phyloP scores from a whole-genome alignment of 2,113 vertebrate genomes.

The Tetrax tetrax region DNA sequence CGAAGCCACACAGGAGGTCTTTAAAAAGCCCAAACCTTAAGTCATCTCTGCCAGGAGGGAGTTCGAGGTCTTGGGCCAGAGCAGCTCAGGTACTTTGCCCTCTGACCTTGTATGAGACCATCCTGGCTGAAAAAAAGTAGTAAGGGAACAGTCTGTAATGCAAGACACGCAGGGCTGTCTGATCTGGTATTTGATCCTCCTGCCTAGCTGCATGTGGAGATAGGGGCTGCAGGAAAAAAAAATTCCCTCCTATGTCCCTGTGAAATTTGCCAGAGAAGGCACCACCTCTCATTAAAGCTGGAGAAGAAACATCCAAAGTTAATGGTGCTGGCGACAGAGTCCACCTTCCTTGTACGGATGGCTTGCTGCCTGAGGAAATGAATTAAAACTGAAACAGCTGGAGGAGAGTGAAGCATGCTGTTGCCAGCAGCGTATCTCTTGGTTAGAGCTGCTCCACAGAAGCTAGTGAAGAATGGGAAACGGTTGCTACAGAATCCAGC shows the following conservation, averaged over 20 bases:
- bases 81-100: background rate
- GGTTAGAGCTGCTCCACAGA: background rate
- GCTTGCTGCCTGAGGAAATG: background rate
- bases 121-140: background rate
- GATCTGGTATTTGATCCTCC: background rate
- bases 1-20: background rate
- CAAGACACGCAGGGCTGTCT: background rate
- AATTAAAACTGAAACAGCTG: background rate
- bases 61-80: background rate
- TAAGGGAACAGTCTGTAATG: background rate
- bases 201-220: background rate
- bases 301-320: background rate
- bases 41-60: background rate
- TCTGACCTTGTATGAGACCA: background rate
- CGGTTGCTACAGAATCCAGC: rapidly evolving
- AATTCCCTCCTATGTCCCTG: background rate
- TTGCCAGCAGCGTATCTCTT: background rate
- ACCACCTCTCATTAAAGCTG: background rate
- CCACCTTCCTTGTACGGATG: background rate
- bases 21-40: background rate
- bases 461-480: background rate
- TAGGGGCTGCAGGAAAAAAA: rapidly evolving
- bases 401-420: background rate
- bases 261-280: background rate
- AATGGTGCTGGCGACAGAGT: too few species aligned